phyloP scores from a whole-genome alignment of 2,113 vertebrate species.

The cat (Felis catus) region F.catus_Fca126_mat1.0 CM031413.1:121192501-121193000 shows the following conservation, averaged over 20 bases:
- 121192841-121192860: conserved; percentile 62
- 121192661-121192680: neutral
- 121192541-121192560: neutral
- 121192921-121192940: conserved; percentile 44
- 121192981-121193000: conserved; percentile 95
- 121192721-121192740: conserved; percentile 67
- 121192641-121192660: neutral
- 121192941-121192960: conserved; percentile 82
- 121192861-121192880: conserved; percentile 70
- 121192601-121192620: neutral
- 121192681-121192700: neutral
- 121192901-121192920: conserved; percentile 83
- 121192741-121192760: conserved; percentile 88
- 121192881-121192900: conserved; percentile 63
- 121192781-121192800: neutral
- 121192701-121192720: conserved; percentile 84
- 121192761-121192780: conserved; percentile 86
- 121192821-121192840: conserved; percentile 32
- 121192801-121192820: conserved; percentile 35
- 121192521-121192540: neutral
- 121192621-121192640: neutral
- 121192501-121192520: neutral
- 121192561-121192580: neutral
- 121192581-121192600: neutral
- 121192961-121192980: conserved; percentile 93